Base-by-base conservation (phyloP, 2,113 vertebrate species). In the Machaerirhynchus nigripectus region DNA sequence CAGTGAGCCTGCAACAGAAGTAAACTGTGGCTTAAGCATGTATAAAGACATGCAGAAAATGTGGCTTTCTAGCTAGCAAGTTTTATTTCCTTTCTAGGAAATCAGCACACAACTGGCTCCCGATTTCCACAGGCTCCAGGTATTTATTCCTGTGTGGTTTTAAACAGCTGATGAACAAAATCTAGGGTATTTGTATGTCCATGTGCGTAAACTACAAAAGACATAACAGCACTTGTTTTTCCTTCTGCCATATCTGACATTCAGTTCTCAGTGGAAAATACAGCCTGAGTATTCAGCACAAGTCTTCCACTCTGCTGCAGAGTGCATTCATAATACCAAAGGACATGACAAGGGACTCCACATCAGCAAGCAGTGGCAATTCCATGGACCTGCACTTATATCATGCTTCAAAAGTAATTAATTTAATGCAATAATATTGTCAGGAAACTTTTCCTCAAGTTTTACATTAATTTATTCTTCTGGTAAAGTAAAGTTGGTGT, bases 121-220 rank as follows among this genome's bases (percentile, higher is more conserved):
- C 2, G 14, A 63, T 35, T 80, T 82, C 79, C 74, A 93, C n/a
- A 67, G 50, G 53, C 60, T 70, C 28, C 37, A 39, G 12, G 27
- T 19, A 44, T 63, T 81, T 59, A 75, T 42, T 71, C 56, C 79
- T 26, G 52, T 28, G 23, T 20, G 21, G 21, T 63, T 87, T 89
- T 87, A 84, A 63, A 81, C 23, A 70, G 64, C 33, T n/a, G 18
- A 57, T 2, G 24, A 33, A 89, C 39, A 84, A 59, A 27, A 55
- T 21, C 24, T n/a, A 13, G 1, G 2, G 37, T 44, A 31, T 15
- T 60, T 2, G 0, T 40, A 47, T 1, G 14, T 11, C 26, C 28
- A 8, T 2, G 8, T 60, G 56, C 2, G 0, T 46, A 85, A 87
- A 11, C 40, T 49, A n/a, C 9, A 35, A 64, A 61, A 20, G 5